Evolutionary conservation across 2,797 vertebrate species (phyloP), one percentile per base, ranked within the genome.

Genomic region (Thunnus albacares): DNA sequence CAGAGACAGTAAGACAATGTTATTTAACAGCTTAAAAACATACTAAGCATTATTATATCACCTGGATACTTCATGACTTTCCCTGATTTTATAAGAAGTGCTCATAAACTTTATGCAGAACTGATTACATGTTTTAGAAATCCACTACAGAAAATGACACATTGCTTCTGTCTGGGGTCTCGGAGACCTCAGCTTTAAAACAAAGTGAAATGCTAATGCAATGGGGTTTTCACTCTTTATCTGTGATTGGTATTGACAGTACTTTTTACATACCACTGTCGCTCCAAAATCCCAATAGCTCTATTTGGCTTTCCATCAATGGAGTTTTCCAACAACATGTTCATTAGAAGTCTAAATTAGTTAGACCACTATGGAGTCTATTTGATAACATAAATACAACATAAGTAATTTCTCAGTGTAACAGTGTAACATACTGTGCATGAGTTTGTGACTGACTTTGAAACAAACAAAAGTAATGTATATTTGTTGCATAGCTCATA

Each of bases 111-210:
- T 47, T 47, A 47, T 47, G 15, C 43, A 45, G 43, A 45, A 18
- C 4, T 18, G 17, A 47, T 6, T 17, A 47, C 15, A 47, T 51
- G 26, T 66, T 73, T 73, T 64, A 72, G 17, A 49, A 58, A 38
- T 33, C 24, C 4, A 13, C 38, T 62, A 70, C 69, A 69, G 22
- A 43, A 61, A 12, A 30, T 58, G 18, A 41, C 41, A 20, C 5
- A 12, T 71, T 30, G 26, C 11, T 7, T 55, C 24, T 24, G 15
- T 67, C 55, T 71, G 11, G 14, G 26, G 20, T 59, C 45, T 35
- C 53, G 13, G 26, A 61, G 52, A 35, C 22, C n/a, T 12, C 26
- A 30, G 20, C 47, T 35, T 12, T 35, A 35, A 75, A 58, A 64
- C 22, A 38, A 13, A 10, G 15, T 49, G 43, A 4, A 45, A 15